Base-by-base conservation (phyloP, 2,113 vertebrate genomes). In the Nycticryphes semicollaris region DNA sequence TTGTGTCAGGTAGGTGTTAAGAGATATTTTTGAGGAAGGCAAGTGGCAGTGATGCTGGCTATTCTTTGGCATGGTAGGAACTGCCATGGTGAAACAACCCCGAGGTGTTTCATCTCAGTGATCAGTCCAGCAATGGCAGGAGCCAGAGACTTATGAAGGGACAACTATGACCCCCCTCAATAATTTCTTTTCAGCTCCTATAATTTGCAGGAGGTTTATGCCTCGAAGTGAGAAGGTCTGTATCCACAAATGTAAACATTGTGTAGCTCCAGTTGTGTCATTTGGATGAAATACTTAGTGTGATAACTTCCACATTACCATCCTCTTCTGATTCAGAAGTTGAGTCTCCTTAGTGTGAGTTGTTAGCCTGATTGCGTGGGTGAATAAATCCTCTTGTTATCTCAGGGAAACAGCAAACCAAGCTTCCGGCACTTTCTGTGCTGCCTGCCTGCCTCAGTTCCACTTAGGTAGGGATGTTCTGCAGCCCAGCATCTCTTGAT, bases 241-340 rank as follows among this genome's bases (percentile, higher is more conserved):
- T 66, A 79, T 57, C 83, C 56, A 39, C 67, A 90, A 68, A 68
- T 39, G 66, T 72, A 87, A 94, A 89, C 66, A 76, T 81, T 47
- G 51, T 73, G 70, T 50, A 89, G 77, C 70, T 89, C 83, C 50
- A 45, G 0, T 83, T 79, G n/a, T 96, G 91, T 83, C 57, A 85
- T 94, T 83, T 83, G 20, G 62, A 9, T 73, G 67, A 95, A 79
- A 79, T 89, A 41, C 81, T 95, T 90, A 23, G 76, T 76, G 78
- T 67, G 84, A 47, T 70, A 82, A 54, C 91, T 96, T 95, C 57
- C 81, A 87, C 59, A 37, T 94, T 83, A 54, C n/a, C 57, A 30
- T 69, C 57, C 33, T 59, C 76, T 85, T 95, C 88, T 95, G 94
- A 96, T 91, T 95, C 89, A 96, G 84, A 89, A 94, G 93, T 39